A percentile compares a stretch with the other conserved stretches of the same genome.
Evolutionary conservation across 2,888 invertebrate species (phyloP).

Genomic region (Neoaliturus tenellus): DNA sequence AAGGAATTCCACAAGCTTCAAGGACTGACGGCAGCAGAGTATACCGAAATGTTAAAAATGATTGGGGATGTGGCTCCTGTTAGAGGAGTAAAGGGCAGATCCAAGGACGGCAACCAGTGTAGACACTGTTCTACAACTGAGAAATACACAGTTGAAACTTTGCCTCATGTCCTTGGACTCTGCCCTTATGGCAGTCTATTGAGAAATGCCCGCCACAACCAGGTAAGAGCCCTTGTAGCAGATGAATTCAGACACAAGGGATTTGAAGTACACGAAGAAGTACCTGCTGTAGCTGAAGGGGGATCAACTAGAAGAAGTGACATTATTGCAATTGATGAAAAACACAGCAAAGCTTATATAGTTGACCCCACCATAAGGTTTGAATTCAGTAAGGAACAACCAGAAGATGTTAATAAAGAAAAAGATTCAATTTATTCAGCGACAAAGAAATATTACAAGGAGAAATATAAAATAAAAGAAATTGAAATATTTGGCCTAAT

Average conservation of each 20-base stretch:
- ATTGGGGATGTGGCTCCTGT: slow-evolving; percentile 11
- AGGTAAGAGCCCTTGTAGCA: not conserved
- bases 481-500: no score
- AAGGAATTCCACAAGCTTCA: not conserved
- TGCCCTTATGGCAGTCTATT: not conserved
- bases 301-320: not conserved
- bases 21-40: not conserved
- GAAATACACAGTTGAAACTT: not conserved
- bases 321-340: slow-evolving; percentile 1
- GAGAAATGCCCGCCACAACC: not conserved
- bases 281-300: not conserved
- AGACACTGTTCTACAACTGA: slow-evolving; percentile 3
- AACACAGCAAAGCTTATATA: no score
- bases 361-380: no score
- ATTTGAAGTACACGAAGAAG: not conserved
- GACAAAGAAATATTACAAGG: no score
- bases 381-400: no score
- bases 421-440: no score
- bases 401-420: no score
- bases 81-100: not conserved
- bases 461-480: no score
- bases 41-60: not conserved
- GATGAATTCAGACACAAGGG: not conserved
- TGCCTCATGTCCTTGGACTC: slow-evolving; percentile 2
- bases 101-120: slow-evolving; percentile 20